Evolutionary conservation across 2,888 invertebrate species (phyloP), one percentile per base, ranked within the genome.

Genomic region (Drosophila trichaetosa): DNA sequence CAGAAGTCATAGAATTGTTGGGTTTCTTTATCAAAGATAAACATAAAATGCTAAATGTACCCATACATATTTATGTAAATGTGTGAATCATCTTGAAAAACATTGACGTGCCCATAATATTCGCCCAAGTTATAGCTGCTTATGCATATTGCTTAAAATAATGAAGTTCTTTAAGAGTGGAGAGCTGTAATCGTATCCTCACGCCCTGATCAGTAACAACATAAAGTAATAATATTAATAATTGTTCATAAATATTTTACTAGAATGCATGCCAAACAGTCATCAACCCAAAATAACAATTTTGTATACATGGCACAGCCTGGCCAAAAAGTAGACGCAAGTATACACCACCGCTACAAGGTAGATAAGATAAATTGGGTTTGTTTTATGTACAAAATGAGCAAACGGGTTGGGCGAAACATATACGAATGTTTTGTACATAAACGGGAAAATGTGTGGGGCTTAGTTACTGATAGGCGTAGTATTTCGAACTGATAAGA

Each of bases 321-420:
- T 16, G 52, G n/a, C 27, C 27, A 46, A 65, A 61, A 69, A 49
- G 53, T 57, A 53, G 36, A 49, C 21, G 36, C 62, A 49, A 60
- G 52, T 57, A 33, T 38, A 46, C 40, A 29, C 46, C 58, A 75
- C 31, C 56, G 31, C 52, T 60, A 46, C 69, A 61, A 48, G 76
- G 69, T 59, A 61, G 84, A 84, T 84, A 84, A 87, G 84, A 87
- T 84, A 82, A 79, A 53, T 42, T 60, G 68, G 64, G 76, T 80
- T 83, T 84, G 87, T 76, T 84, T 74, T 74, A 76, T 87, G 74
- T 85, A 73, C 76, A 66, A 65, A 31, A 53, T 61, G 51, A 64
- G 58, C 49, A 75, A 75, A 72, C 61, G 56, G 54, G 73, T 61
- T 56, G 69, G 54, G 36, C 48, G 36, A 48, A 68, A 49, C 13